These are phyloP conservation scores for Aurelia sp. DNA, from an alignment of 30 jellyfish, hydroid and myxozoan species.

Conservation along the genomic window DNA sequence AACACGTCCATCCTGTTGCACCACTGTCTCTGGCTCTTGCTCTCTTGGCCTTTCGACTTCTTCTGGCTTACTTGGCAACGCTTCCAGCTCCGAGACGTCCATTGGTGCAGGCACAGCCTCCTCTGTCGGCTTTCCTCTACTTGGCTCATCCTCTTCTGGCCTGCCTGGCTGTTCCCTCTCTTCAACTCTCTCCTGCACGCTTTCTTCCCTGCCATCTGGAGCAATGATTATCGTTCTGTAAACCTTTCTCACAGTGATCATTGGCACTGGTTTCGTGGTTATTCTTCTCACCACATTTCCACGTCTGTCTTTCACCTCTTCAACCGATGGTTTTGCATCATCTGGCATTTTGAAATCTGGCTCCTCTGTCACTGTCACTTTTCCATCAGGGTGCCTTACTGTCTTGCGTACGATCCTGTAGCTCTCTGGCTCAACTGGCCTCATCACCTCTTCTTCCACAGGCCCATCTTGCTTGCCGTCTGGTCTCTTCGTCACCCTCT, in stretches of 20 bases:
- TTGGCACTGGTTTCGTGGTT: conserved; percentile 54
- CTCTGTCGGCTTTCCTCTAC: conserved; percentile 2
- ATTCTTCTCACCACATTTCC: conserved; percentile 70
- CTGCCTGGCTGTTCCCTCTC: conserved; percentile 30
- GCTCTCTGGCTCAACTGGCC: conserved; percentile 77
- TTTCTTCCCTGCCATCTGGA: conserved; percentile 61
- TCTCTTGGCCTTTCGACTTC: conserved; percentile 1
- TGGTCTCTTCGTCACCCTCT: conserved; percentile 56
- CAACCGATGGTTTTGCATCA: conserved; percentile 37
- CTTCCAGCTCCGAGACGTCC: conserved; percentile 16
- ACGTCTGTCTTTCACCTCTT: conserved; percentile 37
- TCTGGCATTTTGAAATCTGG: conserved; percentile 76
- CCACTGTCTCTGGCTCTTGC: conserved; percentile 31
- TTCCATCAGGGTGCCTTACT: conserved; percentile 71
- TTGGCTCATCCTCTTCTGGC: conserved; percentile 10
- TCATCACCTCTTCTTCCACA: conserved; percentile 68
- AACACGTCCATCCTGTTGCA: conserved; percentile 50
- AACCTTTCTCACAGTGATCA: conserved; percentile 52
- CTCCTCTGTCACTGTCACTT: conserved; percentile 60
- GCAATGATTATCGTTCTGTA: conserved; percentile 49
- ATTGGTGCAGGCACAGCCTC: background rate
- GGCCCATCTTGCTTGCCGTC: conserved; percentile 86
- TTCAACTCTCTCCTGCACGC: conserved; percentile 63
- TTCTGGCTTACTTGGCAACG: conserved; percentile 8
- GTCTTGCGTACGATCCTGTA: conserved; percentile 68